phyloP scores from a whole-genome alignment of 2,797 vertebrate genomes.

The Rhabdophis nuchalis region DNA sequence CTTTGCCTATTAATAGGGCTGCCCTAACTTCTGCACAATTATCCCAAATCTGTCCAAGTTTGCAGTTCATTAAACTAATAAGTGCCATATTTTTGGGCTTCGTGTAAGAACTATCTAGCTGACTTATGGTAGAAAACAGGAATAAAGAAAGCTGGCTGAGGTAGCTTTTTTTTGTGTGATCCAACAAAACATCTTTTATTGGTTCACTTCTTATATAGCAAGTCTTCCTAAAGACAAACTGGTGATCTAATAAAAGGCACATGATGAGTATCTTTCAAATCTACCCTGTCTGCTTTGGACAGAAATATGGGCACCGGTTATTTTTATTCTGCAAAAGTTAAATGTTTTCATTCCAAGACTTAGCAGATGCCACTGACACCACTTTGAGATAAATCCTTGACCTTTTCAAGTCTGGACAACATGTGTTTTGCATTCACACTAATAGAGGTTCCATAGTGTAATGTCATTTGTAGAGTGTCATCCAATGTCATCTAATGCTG shows the following conservation, averaged over 20 bases:
- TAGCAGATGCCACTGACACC: neutral
- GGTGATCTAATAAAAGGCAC: fast-evolving
- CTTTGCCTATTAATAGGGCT: neutral
- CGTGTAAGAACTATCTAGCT: neutral
- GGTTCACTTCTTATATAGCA: neutral
- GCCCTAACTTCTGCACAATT: neutral
- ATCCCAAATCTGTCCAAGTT: neutral
- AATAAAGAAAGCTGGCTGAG: neutral
- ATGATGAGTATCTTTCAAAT: neutral
- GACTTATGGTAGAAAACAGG: neutral
- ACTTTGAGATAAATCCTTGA: neutral
- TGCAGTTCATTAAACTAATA: neutral
- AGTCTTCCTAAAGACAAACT: fast-evolving
- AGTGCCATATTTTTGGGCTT: neutral
- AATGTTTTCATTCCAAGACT: conserved; percentile 36
- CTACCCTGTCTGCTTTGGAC: neutral
- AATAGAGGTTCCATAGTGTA: conserved; percentile 12
- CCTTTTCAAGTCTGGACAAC: neutral
- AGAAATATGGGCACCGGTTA: neutral
- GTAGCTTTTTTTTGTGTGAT: neutral
- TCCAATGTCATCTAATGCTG: neutral
- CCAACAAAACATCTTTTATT: neutral
- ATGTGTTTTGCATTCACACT: conserved; percentile 14
- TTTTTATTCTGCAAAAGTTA: conserved; percentile 7
- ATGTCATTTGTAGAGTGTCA: conserved; percentile 9